Percentiles rank a stretch among this genome's conserved stretches.
Conservation (phyloP, 2,797 vertebrate genomes). For the Chelon labrosus region DNA sequence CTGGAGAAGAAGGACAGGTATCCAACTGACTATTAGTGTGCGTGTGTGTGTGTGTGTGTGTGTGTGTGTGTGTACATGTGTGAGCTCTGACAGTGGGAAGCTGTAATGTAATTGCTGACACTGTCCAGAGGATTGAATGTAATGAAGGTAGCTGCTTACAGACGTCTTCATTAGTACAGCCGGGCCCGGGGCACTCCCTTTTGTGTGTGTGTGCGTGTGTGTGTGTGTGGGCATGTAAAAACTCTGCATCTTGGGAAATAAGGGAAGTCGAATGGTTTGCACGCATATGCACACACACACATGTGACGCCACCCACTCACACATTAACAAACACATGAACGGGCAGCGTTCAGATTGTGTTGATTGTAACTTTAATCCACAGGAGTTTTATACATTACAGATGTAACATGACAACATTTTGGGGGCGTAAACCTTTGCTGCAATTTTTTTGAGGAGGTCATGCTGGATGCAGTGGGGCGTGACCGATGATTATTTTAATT, state of each 20-base stretch:
- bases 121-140: constrained; percentile 86
- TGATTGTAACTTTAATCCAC: constrained; percentile 55
- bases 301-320: constrained; percentile 47
- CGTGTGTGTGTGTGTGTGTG: constrained; percentile 20
- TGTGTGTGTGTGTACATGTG: constrained; percentile 11
- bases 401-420: neutral
- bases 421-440: neutral
- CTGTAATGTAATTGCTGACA: constrained; percentile 83
- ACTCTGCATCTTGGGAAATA: constrained; percentile 76
- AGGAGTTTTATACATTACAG: constrained; percentile 4
- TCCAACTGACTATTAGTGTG: constrained; percentile 25
- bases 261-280: constrained; percentile 51
- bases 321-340: constrained; percentile 63
- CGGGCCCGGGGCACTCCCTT: constrained; percentile 66
- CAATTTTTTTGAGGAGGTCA: neutral
- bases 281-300: constrained; percentile 20
- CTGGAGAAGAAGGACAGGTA: constrained; percentile 39
- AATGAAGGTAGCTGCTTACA: constrained; percentile 86
- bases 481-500: constrained; percentile 4
- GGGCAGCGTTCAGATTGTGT: constrained; percentile 28
- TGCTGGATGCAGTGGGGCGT: neutral
- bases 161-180: constrained; percentile 84
- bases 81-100: constrained; percentile 73
- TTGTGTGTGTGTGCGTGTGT: constrained; percentile 40
- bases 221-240: constrained; percentile 60